Percentiles rank a stretch among this genome's conserved stretches.
phyloP scores from a whole-genome alignment of 2,113 vertebrate species.

The Sapajus apella region DNA sequence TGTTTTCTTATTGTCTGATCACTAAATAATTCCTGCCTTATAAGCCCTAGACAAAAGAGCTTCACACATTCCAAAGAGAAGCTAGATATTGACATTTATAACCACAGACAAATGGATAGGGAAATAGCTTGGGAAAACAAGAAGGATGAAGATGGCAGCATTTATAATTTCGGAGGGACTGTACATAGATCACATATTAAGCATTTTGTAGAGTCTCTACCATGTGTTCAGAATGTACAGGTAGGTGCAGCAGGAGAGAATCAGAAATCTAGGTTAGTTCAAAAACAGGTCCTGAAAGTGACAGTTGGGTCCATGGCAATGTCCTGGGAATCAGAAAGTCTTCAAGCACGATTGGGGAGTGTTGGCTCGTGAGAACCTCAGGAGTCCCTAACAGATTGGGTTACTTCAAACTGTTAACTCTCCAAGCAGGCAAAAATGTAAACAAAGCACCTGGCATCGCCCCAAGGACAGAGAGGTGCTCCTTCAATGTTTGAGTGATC shows the following conservation, averaged over 20 bases:
- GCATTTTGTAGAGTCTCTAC: neutral
- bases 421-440: conserved; percentile 8
- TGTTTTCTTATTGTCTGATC: neutral
- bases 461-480: conserved; percentile 33
- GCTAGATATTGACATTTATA: neutral
- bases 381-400: neutral
- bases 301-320: neutral
- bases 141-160: neutral
- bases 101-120: neutral
- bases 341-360: neutral
- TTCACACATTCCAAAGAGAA: neutral
- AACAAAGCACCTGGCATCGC: conserved; percentile 36
- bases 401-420: conserved; percentile 31
- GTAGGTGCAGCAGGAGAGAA: neutral
- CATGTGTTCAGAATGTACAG: neutral
- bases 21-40: neutral
- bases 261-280: neutral
- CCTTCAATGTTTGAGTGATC: neutral
- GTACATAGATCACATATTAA: neutral
- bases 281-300: neutral
- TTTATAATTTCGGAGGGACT: neutral
- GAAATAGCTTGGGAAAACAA: neutral
- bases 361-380: neutral
- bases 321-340: neutral
- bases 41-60: neutral